Base-by-base conservation (phyloP, 1,140 invertebrate genomes). In the Thaumetopoea pityocampa region DNA sequence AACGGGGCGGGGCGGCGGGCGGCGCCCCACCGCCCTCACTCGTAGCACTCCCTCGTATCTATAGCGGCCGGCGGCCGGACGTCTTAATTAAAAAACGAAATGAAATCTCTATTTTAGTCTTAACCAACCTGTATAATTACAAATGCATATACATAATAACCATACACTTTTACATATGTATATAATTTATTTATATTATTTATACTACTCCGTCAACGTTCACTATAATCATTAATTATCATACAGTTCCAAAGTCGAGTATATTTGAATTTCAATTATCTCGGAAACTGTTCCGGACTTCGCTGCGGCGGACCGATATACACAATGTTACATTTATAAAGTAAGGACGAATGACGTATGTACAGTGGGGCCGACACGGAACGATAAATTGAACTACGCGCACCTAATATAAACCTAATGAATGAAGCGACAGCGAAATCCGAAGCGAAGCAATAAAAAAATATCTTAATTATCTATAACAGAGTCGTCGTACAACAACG, bases 111-210 rank as follows among this genome's bases (percentile, higher is more conserved):
- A 78, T 73, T 42, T 54, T 69, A 55, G 51, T 63, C 61, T 66
- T 67, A 69, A 32, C 72, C 73, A 72, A 59, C 58, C 72, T 72
- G 65, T 77, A 77, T 78, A 81, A 77, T 82, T 82, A 82, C 77
- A 82, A 82, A 82, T 82, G 77, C 77, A 77, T 77, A 72, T 77
- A 79, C 67, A 77, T 67, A 69, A 65, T 73, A 60, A 70, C 69
- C 65, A 66, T 70, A 74, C 68, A 63, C 70, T 68, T 72, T 72
- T 72, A 77, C 67, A 68, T 60, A 77, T 74, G 54, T 70, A 71
- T 68, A 74, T 72, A 71, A 70, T 65, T 71, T n/a, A n/a, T n/a
- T n/a, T 72, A 72, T 50, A 50, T 46, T 46, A 62, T 23, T 44
- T 35, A 44, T n/a, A 26, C 48, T 51, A 51, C 28, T 42, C 42